A percentile compares a stretch with the other conserved stretches of the same genome.
phyloP scores from a whole-genome alignment of 2,113 vertebrate species.

The Harpagus bidentatus region DNA sequence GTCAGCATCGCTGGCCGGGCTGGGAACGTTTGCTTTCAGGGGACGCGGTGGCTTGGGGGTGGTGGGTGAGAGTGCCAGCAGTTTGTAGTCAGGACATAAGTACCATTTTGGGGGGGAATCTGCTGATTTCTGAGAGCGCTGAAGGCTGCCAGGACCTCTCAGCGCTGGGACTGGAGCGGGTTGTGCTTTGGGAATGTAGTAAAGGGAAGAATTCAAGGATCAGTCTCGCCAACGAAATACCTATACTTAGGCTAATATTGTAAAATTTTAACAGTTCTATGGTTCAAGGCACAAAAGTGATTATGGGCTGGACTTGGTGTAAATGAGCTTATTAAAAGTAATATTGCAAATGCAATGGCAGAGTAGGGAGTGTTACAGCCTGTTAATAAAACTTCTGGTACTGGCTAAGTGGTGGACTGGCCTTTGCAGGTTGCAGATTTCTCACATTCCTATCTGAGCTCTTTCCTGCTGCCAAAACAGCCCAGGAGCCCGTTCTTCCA shows the following conservation, averaged over 20 bases:
- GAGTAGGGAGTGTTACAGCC: neutral
- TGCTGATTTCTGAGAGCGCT: neutral
- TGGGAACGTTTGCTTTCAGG: rapidly evolving
- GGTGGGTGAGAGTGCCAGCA: too few relatives aligned
- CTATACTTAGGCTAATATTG: neutral
- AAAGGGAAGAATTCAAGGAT: neutral
- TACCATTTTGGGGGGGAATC: neutral
- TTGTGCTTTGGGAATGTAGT: neutral
- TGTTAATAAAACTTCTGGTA: neutral
- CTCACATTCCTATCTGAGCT: neutral
- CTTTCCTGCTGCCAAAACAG: neutral
- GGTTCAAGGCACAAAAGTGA: neutral
- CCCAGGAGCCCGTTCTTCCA: neutral
- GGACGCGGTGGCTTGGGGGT: neutral
- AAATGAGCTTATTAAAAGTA: neutral
- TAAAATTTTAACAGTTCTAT: neutral
- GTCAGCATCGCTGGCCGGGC: rapidly evolving
- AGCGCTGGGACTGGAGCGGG: rapidly evolving
- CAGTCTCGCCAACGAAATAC: neutral
- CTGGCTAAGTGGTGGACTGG: neutral
- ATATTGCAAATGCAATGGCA: neutral
- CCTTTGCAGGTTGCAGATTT: neutral
- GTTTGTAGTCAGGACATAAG: neutral
- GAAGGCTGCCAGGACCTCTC: neutral
- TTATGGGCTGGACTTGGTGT: neutral